These are phyloP conservation scores for Cepphus grylle DNA, from an alignment of 2,113 vertebrate species.

Conservation along the genomic window DNA sequence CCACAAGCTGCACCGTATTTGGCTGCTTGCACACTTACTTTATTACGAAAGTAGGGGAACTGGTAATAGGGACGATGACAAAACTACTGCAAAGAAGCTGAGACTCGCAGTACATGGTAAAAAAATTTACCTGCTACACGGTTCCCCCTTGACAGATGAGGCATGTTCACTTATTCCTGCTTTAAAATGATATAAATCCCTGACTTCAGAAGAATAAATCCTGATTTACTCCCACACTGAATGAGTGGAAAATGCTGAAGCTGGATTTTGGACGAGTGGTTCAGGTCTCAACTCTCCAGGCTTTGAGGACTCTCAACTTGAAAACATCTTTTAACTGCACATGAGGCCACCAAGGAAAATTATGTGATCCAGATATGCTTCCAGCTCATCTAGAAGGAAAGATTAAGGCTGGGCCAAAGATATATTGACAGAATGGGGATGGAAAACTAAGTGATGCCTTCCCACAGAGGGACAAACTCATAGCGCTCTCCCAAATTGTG, in stretches of 20 bases:
- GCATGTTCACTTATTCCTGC: neutral
- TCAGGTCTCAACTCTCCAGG: neutral
- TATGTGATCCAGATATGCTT: neutral
- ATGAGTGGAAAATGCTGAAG: neutral
- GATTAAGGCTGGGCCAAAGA: neutral
- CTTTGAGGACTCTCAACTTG: neutral
- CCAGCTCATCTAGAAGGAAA: neutral
- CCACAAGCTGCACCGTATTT: neutral
- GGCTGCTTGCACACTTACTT: neutral
- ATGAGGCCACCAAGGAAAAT: neutral
- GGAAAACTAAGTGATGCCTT: neutral
- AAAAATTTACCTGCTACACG: neutral
- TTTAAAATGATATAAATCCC: neutral
- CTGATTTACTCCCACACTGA: neutral
- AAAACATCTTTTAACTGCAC: neutral
- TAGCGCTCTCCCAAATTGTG: neutral
- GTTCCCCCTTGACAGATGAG: neutral
- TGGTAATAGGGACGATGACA: neutral
- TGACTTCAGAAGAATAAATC: neutral
- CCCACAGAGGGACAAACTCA: neutral
- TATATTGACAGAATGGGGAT: neutral
- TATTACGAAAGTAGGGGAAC: neutral
- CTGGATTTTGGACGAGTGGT: neutral
- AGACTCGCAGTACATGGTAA: neutral
- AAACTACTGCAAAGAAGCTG: neutral